Evolutionary conservation across 2,888 invertebrate genomes (phyloP).

Genomic region (Cheilosia vulpina): DNA sequence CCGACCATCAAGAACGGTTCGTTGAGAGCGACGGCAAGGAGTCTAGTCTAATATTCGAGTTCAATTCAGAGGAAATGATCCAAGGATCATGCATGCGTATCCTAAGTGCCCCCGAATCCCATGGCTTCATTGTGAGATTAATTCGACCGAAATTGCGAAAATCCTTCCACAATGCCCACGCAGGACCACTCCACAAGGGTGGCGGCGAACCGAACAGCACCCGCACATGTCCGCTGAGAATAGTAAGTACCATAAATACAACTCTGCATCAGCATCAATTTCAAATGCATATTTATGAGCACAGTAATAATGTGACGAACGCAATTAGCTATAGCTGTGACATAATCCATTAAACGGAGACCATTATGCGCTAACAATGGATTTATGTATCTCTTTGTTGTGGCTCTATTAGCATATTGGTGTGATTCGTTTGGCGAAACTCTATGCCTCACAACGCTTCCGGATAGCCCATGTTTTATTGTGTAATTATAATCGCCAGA

Average conservation of each 20-base stretch:
- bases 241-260: constrained; percentile 79
- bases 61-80: constrained; percentile 79
- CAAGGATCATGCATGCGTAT: constrained; percentile 80
- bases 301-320: constrained; percentile 17
- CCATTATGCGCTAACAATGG: constrained; percentile 48
- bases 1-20: constrained; percentile 81
- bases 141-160: constrained; percentile 80
- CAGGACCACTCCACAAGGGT: constrained; percentile 60
- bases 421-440: constrained; percentile 39
- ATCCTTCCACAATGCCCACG: constrained; percentile 65
- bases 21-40: constrained; percentile 82
- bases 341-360: constrained; percentile 48
- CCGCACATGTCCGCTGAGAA: constrained; percentile 81
- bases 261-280: neutral
- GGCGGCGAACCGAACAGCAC: constrained; percentile 76
- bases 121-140: constrained; percentile 82
- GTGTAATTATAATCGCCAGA: constrained; percentile 28
- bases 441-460: constrained; percentile 47
- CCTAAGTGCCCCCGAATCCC: constrained; percentile 81
- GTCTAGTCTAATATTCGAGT: constrained; percentile 83
- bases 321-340: constrained; percentile 36
- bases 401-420: constrained; percentile 52
- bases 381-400: constrained; percentile 47
- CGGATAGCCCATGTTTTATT: constrained; percentile 44
- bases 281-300: neutral